phyloP scores from a whole-genome alignment of 1,140 invertebrate species.

The Pararge aegeria region DNA sequence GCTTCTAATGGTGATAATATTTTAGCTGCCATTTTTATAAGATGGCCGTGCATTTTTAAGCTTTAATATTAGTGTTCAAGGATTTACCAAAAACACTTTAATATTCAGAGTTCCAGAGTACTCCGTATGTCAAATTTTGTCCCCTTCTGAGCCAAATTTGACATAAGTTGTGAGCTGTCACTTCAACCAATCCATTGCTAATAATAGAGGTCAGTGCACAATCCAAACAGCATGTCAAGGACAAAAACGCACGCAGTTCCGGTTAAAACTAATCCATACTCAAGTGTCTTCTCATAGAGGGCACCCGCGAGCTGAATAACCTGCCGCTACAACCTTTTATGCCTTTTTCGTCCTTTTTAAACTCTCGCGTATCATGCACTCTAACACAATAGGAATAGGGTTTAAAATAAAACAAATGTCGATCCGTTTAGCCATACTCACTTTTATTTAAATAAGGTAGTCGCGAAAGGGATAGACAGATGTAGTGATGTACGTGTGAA shows the following conservation, averaged over 20 bases:
- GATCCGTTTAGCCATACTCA: conserved; percentile 47
- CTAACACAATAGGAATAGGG: conserved; percentile 35
- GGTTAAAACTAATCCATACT: conserved; percentile 56
- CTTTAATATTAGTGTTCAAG: too few relatives aligned
- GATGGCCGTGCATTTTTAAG: too few relatives aligned
- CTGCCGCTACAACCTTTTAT: conserved; percentile 56
- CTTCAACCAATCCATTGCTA: too few relatives aligned
- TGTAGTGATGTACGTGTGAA: conserved; percentile 45
- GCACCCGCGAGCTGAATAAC: conserved; percentile 49
- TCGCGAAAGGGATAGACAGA: conserved; percentile 47
- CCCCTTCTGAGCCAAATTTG: too few relatives aligned
- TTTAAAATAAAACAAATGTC: conserved; percentile 38
- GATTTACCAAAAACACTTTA: too few relatives aligned
- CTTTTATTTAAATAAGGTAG: conserved; percentile 78
- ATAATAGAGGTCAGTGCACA: too few relatives aligned
- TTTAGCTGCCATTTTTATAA: too few relatives aligned
- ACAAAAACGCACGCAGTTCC: conserved; percentile 45
- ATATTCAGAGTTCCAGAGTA: too few relatives aligned
- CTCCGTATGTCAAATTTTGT: too few relatives aligned
- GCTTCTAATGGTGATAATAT: too few relatives aligned
- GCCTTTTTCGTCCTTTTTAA: conserved; percentile 34
- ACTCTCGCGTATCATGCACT: conserved; percentile 23
- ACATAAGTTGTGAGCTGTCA: too few relatives aligned
- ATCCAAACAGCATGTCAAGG: conserved; percentile 25
- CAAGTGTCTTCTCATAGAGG: conserved; percentile 56